Evolutionary conservation across 2,888 invertebrate species (phyloP).

Genomic region (Sepiola atlantica): DNA sequence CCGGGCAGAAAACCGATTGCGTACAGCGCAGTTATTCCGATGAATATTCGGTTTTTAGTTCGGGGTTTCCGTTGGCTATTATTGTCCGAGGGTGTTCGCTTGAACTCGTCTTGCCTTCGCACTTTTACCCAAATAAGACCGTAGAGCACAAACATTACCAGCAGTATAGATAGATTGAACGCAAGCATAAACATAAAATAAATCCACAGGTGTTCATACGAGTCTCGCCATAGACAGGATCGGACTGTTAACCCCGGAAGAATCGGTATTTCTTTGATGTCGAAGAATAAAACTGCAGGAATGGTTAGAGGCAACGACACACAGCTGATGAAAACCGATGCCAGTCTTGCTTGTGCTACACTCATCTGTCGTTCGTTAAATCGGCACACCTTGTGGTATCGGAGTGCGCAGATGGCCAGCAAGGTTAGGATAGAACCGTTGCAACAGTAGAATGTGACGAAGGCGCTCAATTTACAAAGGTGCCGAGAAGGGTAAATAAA

Average conservation of each 20-base stretch:
- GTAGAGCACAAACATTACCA: constrained; percentile 23
- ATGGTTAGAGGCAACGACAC: not conserved
- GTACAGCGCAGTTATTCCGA: not conserved
- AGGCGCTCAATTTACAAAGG: not conserved
- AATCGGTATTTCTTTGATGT: not conserved
- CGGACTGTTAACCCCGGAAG: too few species aligned
- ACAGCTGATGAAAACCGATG: not conserved
- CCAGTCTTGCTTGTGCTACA: not conserved
- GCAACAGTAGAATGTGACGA: constrained; percentile 36
- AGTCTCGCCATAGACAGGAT: not conserved
- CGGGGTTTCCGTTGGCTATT: not conserved
- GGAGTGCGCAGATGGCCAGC: not conserved
- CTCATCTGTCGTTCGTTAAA: not conserved
- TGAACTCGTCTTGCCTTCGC: not conserved
- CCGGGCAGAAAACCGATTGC: not conserved
- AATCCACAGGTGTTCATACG: not conserved
- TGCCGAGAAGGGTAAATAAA: not conserved
- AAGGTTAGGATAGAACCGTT: not conserved
- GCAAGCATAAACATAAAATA: not conserved
- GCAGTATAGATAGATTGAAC: not conserved
- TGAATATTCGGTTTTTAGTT: not conserved
- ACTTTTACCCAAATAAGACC: not conserved
- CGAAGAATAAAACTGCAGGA: not conserved
- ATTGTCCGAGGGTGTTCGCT: not conserved
- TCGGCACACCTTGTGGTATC: constrained; percentile 11